Conservation (phyloP, 2,888 invertebrate species). For the Eupithecia inturbata region DNA sequence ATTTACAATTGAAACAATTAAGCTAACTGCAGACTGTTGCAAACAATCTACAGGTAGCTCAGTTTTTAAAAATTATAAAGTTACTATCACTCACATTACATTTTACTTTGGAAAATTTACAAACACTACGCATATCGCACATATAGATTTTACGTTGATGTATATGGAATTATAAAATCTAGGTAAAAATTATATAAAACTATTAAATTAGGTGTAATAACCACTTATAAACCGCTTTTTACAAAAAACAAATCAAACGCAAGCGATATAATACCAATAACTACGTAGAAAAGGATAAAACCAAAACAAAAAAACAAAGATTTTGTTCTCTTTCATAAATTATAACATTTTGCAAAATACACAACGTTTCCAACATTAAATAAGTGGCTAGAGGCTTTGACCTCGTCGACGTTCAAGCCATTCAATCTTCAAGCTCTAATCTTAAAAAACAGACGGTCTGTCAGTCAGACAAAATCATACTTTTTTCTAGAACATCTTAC, state of each 20-base stretch:
- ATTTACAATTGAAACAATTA: too few species aligned
- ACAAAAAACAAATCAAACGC: not conserved
- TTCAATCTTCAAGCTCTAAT: constrained; percentile 10
- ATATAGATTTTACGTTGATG: too few species aligned
- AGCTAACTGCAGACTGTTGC: too few species aligned
- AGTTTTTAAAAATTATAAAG: too few species aligned
- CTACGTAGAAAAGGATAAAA: not conserved
- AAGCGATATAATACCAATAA: not conserved
- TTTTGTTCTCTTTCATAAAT: not conserved
- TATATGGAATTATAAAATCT: too few species aligned
- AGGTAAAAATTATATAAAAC: too few species aligned
- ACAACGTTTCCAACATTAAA: not conserved
- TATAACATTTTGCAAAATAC: not conserved
- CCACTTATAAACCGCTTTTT: too few species aligned
- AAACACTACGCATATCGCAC: too few species aligned
- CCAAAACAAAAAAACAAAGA: not conserved
- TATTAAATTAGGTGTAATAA: too few species aligned
- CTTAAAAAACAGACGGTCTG: not conserved
- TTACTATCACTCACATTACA: too few species aligned
- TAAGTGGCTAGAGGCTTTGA: constrained; percentile 2
- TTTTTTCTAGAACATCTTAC: not conserved
- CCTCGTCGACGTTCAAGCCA: constrained; percentile 7
- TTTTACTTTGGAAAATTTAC: too few species aligned
- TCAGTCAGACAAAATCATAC: not conserved
- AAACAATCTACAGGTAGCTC: too few species aligned